A percentile compares a stretch with the other conserved stretches of the same genome.
These are phyloP conservation scores for Acipenser oxyrinchus DNA, from an alignment of 2,797 vertebrate genomes.

Conservation along the genomic window DNA sequence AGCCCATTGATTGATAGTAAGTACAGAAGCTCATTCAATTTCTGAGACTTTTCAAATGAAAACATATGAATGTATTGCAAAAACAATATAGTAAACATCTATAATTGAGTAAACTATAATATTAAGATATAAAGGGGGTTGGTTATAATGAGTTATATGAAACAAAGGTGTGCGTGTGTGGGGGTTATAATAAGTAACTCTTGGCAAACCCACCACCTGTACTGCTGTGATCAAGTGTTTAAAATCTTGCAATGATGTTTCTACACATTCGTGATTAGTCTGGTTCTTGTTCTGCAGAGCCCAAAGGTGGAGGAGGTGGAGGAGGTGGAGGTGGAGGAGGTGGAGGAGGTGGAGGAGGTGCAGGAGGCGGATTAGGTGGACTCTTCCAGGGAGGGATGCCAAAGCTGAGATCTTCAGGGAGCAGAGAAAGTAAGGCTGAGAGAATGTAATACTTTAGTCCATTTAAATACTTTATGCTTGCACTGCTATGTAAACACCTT, in stretches of 20 bases:
- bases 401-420: constrained; percentile 75
- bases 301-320: constrained; percentile 54
- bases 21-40: constrained; percentile 30
- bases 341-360: constrained; percentile 54
- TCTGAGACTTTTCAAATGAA: not conserved
- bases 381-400: constrained; percentile 92
- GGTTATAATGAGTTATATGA: not conserved
- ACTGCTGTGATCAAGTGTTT: not conserved
- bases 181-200: not conserved
- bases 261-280: not conserved
- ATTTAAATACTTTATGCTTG: too few species aligned
- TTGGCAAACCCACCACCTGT: not conserved
- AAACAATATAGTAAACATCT: not conserved
- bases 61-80: not conserved
- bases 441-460: too few species aligned
- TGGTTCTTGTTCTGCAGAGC: constrained; percentile 59
- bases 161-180: not conserved
- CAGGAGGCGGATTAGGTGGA: constrained; percentile 74
- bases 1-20: constrained; percentile 77
- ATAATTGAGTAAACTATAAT: not conserved
- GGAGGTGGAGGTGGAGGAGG: constrained; percentile 41
- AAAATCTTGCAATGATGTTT: not conserved
- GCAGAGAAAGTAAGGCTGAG: constrained; percentile 71
- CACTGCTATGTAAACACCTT: too few species aligned
- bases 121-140: not conserved